Percentiles rank a stretch among this genome's conserved stretches.
phyloP scores from a whole-genome alignment of 2,113 vertebrate species.

The Perca flavescens region DNA sequence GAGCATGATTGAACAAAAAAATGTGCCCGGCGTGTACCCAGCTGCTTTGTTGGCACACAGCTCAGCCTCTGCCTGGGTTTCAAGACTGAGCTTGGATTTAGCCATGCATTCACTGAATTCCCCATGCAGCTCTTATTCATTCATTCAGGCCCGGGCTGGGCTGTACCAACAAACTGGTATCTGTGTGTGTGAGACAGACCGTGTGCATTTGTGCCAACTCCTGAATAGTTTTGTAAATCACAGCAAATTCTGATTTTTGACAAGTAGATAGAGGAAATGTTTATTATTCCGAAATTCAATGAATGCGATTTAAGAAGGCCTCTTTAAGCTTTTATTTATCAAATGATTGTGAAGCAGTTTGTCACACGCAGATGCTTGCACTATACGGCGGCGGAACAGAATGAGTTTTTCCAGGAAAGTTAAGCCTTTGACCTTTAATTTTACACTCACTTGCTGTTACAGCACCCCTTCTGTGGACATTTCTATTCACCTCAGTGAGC shows the following conservation, averaged over 20 bases:
- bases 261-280: slow-evolving; percentile 32
- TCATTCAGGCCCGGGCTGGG: slow-evolving; percentile 65
- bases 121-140: slow-evolving; percentile 78
- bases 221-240: slow-evolving; percentile 50
- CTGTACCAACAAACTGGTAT: slow-evolving; percentile 71
- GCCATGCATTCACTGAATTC: slow-evolving; percentile 79
- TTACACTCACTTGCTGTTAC: not conserved
- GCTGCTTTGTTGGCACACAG: slow-evolving; percentile 79
- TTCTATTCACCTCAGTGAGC: slow-evolving; percentile 14
- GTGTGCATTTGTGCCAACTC: slow-evolving; percentile 41
- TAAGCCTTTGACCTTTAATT: slow-evolving; percentile 46
- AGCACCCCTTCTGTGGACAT: slow-evolving; percentile 12
- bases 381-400: slow-evolving; percentile 20
- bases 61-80: slow-evolving; percentile 67
- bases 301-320: slow-evolving; percentile 29
- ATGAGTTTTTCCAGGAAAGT: slow-evolving; percentile 23
- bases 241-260: slow-evolving; percentile 67
- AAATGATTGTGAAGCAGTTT: not conserved
- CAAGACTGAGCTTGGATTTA: slow-evolving; percentile 73
- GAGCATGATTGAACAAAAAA: slow-evolving; percentile 86
- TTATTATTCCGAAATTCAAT: slow-evolving; percentile 6
- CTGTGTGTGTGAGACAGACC: slow-evolving; percentile 22
- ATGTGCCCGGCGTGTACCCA: slow-evolving; percentile 82
- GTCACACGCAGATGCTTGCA: slow-evolving; percentile 13
- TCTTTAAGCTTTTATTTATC: slow-evolving; percentile 1